phyloP scores from a whole-genome alignment of 2,113 vertebrate genomes.

The Spea bombifrons region DNA sequence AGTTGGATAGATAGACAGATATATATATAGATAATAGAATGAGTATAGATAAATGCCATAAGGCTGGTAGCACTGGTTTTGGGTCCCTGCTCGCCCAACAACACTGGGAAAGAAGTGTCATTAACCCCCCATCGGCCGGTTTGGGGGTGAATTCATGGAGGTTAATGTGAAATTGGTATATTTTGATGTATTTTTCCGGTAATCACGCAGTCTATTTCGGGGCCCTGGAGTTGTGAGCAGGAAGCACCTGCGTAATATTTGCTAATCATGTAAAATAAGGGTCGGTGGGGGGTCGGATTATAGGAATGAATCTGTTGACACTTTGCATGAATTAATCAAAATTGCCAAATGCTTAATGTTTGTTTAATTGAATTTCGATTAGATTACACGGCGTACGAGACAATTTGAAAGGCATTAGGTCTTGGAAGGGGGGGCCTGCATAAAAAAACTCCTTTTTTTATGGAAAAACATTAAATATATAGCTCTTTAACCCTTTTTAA shows the following conservation, averaged over 20 bases:
- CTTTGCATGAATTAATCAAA: constrained; percentile 44
- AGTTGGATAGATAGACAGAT: no score
- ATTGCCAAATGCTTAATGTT: constrained; percentile 39
- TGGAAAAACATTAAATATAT: no score
- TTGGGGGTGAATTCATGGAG: constrained; percentile 18
- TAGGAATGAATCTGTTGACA: constrained; percentile 42
- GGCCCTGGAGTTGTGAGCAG: constrained; percentile 6
- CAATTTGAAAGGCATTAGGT: not conserved
- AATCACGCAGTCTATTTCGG: constrained; percentile 10
- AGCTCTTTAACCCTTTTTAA: no score
- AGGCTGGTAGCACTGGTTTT: no score
- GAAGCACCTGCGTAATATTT: constrained; percentile 43
- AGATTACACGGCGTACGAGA: not conserved
- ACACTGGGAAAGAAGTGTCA: no score
- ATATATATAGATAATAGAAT: no score
- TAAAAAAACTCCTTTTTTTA: no score
- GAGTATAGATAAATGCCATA: no score
- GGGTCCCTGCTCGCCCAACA: no score
- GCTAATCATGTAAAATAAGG: constrained; percentile 40
- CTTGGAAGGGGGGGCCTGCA: no score
- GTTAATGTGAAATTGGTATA: constrained; percentile 16
- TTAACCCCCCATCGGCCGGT: not conserved
- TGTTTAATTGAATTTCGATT: constrained; percentile 21
- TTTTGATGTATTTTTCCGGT: not conserved
- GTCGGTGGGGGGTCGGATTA: constrained; percentile 19